Percentiles rank a stretch among this genome's conserved stretches.
Evolutionary conservation across 2,888 invertebrate genomes (phyloP).

Genomic region (Cephonodes hylas): DNA sequence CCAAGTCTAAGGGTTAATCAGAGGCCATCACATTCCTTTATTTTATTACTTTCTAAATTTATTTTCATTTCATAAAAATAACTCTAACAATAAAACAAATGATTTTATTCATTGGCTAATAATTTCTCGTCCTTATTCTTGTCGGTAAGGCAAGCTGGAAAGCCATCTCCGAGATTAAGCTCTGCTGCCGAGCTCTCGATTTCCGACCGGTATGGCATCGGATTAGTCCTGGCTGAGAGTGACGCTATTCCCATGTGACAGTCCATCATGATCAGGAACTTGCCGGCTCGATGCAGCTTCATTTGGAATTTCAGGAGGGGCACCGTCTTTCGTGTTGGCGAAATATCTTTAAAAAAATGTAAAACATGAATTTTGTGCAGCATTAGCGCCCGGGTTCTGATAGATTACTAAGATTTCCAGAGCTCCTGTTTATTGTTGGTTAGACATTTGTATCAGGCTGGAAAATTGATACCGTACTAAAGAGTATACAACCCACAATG

Average conservation of each 20-base stretch:
- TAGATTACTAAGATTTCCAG: too few species aligned
- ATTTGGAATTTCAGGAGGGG: conserved; percentile 56
- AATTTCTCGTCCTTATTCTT: conserved; percentile 39
- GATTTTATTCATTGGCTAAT: conserved; percentile 21
- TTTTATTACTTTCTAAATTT: too few species aligned
- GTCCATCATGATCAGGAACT: conserved; percentile 56
- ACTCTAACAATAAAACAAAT: background rate
- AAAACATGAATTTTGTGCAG: too few species aligned
- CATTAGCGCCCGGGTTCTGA: too few species aligned
- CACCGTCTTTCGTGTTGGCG: conserved; percentile 37
- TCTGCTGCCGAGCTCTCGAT: conserved; percentile 32
- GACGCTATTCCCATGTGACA: conserved; percentile 49
- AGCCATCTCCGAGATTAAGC: conserved; percentile 44
- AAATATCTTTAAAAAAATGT: conserved; percentile 41
- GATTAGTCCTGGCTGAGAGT: conserved; percentile 30
- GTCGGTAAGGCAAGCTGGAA: conserved; percentile 43
- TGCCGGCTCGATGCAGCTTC: conserved; percentile 47
- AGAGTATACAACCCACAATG: too few species aligned
- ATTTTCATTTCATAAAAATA: background rate
- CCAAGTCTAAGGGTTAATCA: too few species aligned
- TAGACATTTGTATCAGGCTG: too few species aligned
- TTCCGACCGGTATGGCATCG: conserved; percentile 39
- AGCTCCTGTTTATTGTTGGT: background rate
- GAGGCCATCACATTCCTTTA: too few species aligned
- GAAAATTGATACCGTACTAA: too few species aligned